Evolutionary conservation across 2,888 invertebrate genomes (phyloP).

Genomic region (Mylabris sibirica): DNA sequence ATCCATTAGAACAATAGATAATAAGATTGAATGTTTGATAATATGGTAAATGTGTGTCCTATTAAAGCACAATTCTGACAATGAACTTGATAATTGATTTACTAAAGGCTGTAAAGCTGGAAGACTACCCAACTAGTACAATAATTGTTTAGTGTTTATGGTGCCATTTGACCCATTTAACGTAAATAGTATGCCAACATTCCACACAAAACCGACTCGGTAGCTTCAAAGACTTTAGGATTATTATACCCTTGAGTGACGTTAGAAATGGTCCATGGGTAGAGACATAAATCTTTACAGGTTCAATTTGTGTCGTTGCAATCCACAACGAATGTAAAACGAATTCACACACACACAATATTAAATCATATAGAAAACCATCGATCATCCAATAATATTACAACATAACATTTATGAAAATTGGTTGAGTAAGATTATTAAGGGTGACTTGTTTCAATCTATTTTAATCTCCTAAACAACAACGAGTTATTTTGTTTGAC

Average conservation of each 20-base stretch:
- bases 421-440: background rate
- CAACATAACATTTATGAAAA: slow-evolving; percentile 14
- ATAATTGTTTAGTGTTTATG: slow-evolving; percentile 36
- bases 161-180: slow-evolving; percentile 40
- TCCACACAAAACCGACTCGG: slow-evolving; percentile 29
- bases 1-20: background rate
- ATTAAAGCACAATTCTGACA: slow-evolving; percentile 30
- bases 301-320: slow-evolving; percentile 33
- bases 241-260: slow-evolving; percentile 33
- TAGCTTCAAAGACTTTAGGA: slow-evolving; percentile 28
- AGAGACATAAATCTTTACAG: slow-evolving; percentile 30
- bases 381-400: slow-evolving; percentile 21
- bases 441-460: background rate
- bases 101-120: slow-evolving; percentile 31
- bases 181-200: slow-evolving; percentile 38
- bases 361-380: slow-evolving; percentile 28
- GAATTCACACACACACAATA: slow-evolving; percentile 25
- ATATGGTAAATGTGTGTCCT: slow-evolving; percentile 20
- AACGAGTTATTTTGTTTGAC: background rate
- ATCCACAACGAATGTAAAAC: slow-evolving; percentile 9
- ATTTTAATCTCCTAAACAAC: slow-evolving; percentile 3
- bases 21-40: background rate
- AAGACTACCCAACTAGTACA: slow-evolving; percentile 28
- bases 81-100: slow-evolving; percentile 36
- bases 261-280: slow-evolving; percentile 28